Conservation (phyloP, 2,888 invertebrate species). For the Meghimatium bilineatum region DNA sequence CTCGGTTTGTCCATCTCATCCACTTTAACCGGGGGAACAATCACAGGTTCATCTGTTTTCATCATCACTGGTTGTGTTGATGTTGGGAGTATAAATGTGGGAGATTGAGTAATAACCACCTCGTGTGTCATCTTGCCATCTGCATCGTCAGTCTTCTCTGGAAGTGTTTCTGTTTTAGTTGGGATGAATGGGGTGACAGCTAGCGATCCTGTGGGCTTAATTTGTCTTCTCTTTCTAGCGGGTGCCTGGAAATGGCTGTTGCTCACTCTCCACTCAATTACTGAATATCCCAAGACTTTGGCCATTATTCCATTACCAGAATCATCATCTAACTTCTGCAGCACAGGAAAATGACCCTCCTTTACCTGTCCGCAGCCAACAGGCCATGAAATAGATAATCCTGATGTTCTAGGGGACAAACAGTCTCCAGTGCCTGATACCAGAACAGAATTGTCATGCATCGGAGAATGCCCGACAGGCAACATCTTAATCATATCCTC, state of each 20-base stretch:
- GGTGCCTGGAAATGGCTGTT: constrained; percentile 77
- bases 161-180: constrained; percentile 53
- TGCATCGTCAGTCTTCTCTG: constrained; percentile 57
- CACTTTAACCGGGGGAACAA: background rate
- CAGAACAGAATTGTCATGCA: constrained; percentile 72
- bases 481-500: constrained; percentile 68
- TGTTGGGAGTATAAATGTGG: constrained; percentile 68
- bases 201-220: constrained; percentile 67
- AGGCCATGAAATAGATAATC: constrained; percentile 77
- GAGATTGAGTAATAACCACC: constrained; percentile 76
- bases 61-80: constrained; percentile 54
- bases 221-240: constrained; percentile 75
- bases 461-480: constrained; percentile 66
- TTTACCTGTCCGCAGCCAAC: constrained; percentile 87
- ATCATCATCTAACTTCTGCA: constrained; percentile 84
- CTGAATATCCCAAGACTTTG: constrained; percentile 83
- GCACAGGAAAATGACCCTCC: constrained; percentile 82
- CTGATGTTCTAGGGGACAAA: constrained; percentile 62
- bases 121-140: constrained; percentile 58
- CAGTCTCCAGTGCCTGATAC: constrained; percentile 74
- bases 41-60: constrained; percentile 51
- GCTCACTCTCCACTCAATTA: constrained; percentile 85
- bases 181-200: constrained; percentile 70
- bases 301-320: constrained; percentile 85
- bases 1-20: constrained; percentile 80